Evolutionary conservation across 2,113 vertebrate genomes (phyloP), one percentile per base, ranked within the genome.

Genomic region (Pungitius pungitius): DNA sequence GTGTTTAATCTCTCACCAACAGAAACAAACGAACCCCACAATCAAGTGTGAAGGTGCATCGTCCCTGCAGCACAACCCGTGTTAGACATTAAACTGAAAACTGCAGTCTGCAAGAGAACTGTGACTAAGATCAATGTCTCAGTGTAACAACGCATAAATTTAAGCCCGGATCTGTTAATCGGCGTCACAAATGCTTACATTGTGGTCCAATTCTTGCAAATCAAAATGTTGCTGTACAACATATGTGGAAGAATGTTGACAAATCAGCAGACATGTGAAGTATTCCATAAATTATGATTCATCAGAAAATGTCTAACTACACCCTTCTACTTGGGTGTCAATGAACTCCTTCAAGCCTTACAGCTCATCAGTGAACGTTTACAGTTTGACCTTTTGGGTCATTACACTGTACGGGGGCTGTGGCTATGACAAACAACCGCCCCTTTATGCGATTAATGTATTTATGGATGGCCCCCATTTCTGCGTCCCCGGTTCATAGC

Each of bases 381-480:
- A 81, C 69, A 80, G 66, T 76, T 75, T 27, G 51, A 71, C 81
- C 74, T 80, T 86, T 75, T 67, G 27, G 45, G 47, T 78, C 71
- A 67, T 86, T 81, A 76, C 64, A 70, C 42, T 17, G 60, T 73
- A 22, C 54, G 64, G 76, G 77, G 72, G 57, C 77, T 80, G 69
- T 52, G 72, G 72, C 73, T 76, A 55, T 51, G 69, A 83, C 85
- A 75, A 87, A 87, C 83, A 90, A 71, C 82, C 70, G 85, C 75
- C 85, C 85, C 85, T 88, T 87, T 77, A 79, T 78, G 83, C 77
- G 86, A 86, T 88, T 84, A 85, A 72, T 78, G 74, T 75, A 85
- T 86, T 87, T 88, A 87, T 82, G 78, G 80, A 84, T 78, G 66
- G 67, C 80, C 77, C 85, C 60, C 62, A 80, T 82, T 82, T 81